These are phyloP conservation scores for Lutjanus erythropterus DNA, from an alignment of 2,113 vertebrate genomes.

Conservation along the genomic window DNA sequence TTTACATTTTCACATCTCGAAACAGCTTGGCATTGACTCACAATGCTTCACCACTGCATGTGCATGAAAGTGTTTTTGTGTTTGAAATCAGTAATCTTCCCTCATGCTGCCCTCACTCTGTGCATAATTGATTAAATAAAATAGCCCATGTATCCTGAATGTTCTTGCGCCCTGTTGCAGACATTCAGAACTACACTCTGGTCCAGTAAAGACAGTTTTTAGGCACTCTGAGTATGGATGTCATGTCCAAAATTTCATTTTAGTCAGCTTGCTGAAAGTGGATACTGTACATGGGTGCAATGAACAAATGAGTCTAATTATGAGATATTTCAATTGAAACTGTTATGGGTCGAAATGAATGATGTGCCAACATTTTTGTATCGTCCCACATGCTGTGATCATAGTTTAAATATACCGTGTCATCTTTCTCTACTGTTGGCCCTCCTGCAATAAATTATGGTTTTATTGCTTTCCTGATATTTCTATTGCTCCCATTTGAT, in stretches of 20 bases:
- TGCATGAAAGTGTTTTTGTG: not conserved
- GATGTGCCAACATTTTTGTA: not conserved
- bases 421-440: conserved; percentile 28
- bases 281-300: not conserved
- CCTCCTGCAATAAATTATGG: conserved; percentile 28
- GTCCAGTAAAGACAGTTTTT: not conserved
- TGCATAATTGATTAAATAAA: conserved; percentile 1
- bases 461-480: conserved; percentile 37
- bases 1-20: no score
- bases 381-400: conserved; percentile 4
- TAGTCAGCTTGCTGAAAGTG: not conserved
- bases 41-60: no score
- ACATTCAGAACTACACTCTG: not conserved
- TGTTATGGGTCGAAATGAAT: conserved; percentile 10
- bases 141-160: not conserved
- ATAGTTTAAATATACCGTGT: conserved; percentile 29
- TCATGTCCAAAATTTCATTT: not conserved
- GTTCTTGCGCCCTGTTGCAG: not conserved
- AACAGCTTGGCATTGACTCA: no score
- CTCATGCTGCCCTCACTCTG: not conserved
- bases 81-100: not conserved
- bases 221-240: not conserved
- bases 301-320: not conserved
- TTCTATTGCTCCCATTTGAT: conserved; percentile 43
- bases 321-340: not conserved